Conservation (phyloP, 2,113 vertebrate species). For the Neopipo cinnamomea region DNA sequence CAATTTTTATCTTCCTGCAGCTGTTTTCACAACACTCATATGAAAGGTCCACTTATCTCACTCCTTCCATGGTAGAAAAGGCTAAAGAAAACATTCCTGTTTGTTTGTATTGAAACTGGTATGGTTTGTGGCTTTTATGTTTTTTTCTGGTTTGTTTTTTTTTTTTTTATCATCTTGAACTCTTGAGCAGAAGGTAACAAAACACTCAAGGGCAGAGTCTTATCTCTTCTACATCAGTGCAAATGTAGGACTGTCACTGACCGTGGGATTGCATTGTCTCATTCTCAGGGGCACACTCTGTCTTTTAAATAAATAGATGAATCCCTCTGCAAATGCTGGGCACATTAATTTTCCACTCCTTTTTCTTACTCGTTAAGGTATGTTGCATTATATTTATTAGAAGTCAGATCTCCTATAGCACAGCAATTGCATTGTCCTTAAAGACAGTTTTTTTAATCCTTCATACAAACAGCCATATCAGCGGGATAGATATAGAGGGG, state of each 20-base stretch:
- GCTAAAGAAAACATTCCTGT: slow-evolving; percentile 45
- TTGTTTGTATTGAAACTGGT: slow-evolving; percentile 52
- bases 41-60: slow-evolving; percentile 24
- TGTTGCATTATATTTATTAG: not conserved
- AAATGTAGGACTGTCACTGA: not conserved
- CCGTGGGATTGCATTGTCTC: not conserved
- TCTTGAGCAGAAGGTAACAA: slow-evolving; percentile 18
- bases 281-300: not conserved
- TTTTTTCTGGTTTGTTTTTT: not conserved
- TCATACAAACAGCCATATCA: not conserved
- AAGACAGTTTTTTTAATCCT: not conserved
- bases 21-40: slow-evolving; percentile 22
- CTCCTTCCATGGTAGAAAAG: not conserved
- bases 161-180: not conserved
- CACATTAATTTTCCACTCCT: not conserved
- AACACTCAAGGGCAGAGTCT: not conserved
- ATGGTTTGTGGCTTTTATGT: slow-evolving; percentile 39
- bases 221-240: not conserved
- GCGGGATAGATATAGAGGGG: too few species aligned
- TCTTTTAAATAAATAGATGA: not conserved
- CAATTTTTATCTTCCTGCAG: not conserved
- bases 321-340: not conserved
- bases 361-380: not conserved
- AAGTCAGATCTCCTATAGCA: not conserved
- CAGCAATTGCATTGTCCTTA: not conserved